Evolutionary conservation across 2,888 invertebrate species (phyloP).

Genomic region (Eristalis arbustorum): DNA sequence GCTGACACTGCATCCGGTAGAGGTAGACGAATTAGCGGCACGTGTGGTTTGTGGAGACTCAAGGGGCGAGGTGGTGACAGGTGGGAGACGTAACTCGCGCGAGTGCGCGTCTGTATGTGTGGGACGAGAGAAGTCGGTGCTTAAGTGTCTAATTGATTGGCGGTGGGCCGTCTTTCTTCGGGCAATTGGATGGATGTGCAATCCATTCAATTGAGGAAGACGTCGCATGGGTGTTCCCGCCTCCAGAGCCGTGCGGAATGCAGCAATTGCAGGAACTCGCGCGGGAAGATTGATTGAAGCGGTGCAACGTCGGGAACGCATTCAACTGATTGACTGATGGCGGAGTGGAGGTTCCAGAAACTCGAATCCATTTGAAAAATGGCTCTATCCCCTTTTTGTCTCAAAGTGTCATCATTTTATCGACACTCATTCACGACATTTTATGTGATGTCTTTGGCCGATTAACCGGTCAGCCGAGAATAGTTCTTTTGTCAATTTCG

Average conservation of each 20-base stretch:
- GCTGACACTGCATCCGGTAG: too few relatives aligned
- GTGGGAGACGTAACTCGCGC: too few relatives aligned
- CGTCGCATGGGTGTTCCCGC: not conserved
- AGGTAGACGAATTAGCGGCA: too few relatives aligned
- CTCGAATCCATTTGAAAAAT: too few relatives aligned
- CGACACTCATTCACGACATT: not conserved
- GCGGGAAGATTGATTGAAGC: not conserved
- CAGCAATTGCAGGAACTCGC: not conserved
- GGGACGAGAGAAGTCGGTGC: not conserved
- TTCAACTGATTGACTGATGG: not conserved
- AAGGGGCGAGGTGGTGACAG: too few relatives aligned
- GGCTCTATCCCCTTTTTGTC: not conserved
- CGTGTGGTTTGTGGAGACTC: too few relatives aligned
- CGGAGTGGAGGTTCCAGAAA: not conserved
- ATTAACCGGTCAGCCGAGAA: not conserved
- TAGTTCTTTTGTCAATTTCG: not conserved
- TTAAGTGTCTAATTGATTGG: conserved; percentile 56
- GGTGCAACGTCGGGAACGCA: not conserved
- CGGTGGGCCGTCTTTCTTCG: conserved; percentile 34
- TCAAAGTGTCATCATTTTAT: not conserved
- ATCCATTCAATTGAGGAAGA: conserved; percentile 40
- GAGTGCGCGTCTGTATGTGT: conserved; percentile 14
- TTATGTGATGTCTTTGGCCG: not conserved
- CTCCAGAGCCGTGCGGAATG: not conserved
- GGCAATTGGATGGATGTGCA: conserved; percentile 39